Conservation (phyloP, 2,888 invertebrate genomes). For the Cerastis leucographa region DNA sequence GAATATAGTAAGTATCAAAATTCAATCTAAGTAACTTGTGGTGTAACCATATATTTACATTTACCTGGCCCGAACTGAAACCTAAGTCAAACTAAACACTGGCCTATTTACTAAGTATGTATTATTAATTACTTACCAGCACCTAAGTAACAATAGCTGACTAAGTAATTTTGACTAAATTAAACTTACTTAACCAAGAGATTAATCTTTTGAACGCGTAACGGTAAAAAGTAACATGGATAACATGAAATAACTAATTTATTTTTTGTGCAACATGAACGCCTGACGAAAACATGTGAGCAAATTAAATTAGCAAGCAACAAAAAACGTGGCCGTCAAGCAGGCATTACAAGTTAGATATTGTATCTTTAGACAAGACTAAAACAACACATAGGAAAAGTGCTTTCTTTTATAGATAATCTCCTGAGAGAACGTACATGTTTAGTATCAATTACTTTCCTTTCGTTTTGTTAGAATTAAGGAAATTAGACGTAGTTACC, state of each 20-base stretch:
- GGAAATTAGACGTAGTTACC: conserved; percentile 16
- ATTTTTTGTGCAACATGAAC: conserved; percentile 9
- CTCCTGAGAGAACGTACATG: conserved; percentile 7
- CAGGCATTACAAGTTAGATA: conserved; percentile 22
- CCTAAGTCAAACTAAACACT: conserved; percentile 14
- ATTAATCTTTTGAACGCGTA: neutral
- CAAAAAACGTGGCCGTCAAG: neutral
- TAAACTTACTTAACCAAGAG: neutral
- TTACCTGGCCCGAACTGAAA: neutral
- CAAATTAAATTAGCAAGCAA: conserved; percentile 30
- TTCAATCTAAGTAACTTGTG: conserved; percentile 25
- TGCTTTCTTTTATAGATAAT: conserved; percentile 14
- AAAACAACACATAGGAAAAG: conserved; percentile 9
- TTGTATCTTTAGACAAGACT: neutral
- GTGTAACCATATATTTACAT: conserved; percentile 21
- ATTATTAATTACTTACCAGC: conserved; percentile 12
- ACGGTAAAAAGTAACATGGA: neutral
- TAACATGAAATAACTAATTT: neutral
- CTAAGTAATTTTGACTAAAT: neutral
- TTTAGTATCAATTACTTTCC: conserved; percentile 28
- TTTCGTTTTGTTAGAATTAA: conserved; percentile 29
- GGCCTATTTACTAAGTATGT: neutral
- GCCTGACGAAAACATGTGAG: conserved; percentile 41
- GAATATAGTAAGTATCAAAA: conserved; percentile 9
- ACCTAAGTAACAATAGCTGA: conserved; percentile 15